Conservation (phyloP, 1,140 invertebrate species). For the Cardiocondyla obscurior region DNA sequence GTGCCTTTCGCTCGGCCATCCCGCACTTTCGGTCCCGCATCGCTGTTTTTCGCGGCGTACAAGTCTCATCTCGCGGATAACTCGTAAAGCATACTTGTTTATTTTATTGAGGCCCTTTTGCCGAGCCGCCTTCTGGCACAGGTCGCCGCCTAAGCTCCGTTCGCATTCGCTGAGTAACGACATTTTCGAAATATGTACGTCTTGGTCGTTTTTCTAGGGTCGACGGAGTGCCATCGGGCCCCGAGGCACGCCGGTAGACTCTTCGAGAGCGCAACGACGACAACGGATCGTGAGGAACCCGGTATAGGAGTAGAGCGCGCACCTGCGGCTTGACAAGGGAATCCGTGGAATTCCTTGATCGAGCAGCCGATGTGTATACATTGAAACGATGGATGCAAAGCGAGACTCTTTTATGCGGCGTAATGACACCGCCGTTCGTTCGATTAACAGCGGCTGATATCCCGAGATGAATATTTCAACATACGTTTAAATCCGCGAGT, state of each 20-base stretch:
- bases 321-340: slow-evolving; percentile 66
- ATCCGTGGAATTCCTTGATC: slow-evolving; percentile 69
- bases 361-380: slow-evolving; percentile 44
- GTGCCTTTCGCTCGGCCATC: not conserved
- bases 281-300: slow-evolving; percentile 39
- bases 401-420: slow-evolving; percentile 58
- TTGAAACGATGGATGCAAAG: slow-evolving; percentile 69
- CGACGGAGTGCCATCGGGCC: slow-evolving; percentile 21
- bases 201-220: slow-evolving; percentile 36
- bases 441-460: slow-evolving; percentile 21
- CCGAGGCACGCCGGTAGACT: slow-evolving; percentile 8
- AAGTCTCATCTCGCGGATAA: slow-evolving; percentile 59
- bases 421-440: slow-evolving; percentile 57
- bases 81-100: slow-evolving; percentile 71
- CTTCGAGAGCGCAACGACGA: slow-evolving; percentile 15
- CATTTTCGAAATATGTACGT: slow-evolving; percentile 69
- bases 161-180: slow-evolving; percentile 61
- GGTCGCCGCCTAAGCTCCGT: slow-evolving; percentile 26
- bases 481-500: not conserved
- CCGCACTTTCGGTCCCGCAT: not conserved
- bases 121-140: slow-evolving; percentile 43
- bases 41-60: slow-evolving; percentile 52
- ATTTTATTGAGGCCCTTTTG: slow-evolving; percentile 65
- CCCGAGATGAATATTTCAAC: not conserved
- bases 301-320: slow-evolving; percentile 54